A percentile compares a stretch with the other conserved stretches of the same genome.
phyloP scores from a whole-genome alignment of 2,113 vertebrate genomes.

The Crotalus tigris region DNA sequence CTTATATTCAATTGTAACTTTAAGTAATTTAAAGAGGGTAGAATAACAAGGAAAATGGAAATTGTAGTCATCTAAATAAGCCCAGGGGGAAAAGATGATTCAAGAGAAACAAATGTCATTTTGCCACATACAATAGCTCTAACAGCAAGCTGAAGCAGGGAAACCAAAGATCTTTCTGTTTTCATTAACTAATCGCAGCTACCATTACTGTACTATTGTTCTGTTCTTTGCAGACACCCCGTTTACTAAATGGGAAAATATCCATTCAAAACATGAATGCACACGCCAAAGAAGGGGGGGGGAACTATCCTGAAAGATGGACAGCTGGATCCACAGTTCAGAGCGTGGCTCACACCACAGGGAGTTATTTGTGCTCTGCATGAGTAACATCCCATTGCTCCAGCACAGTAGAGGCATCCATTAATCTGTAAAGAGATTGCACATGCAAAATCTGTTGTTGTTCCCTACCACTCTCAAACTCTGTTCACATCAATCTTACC shows the following conservation, averaged over 20 bases:
- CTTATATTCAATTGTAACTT: slow-evolving; percentile 57
- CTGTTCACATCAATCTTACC: background rate
- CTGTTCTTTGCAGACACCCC: slow-evolving; percentile 43
- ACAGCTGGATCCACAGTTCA: slow-evolving; percentile 37
- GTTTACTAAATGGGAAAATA: slow-evolving; percentile 58
- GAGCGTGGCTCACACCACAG: slow-evolving; percentile 50
- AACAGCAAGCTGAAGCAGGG: slow-evolving; percentile 52
- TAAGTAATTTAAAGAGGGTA: slow-evolving; percentile 58
- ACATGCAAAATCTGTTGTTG: background rate
- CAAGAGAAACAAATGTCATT: slow-evolving; percentile 51
- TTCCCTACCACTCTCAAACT: background rate
- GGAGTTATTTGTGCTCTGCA: slow-evolving; percentile 24
- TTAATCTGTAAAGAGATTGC: slow-evolving; percentile 14
- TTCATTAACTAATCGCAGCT: slow-evolving; percentile 63
- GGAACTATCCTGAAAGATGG: slow-evolving; percentile 38
- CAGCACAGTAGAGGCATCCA: slow-evolving; percentile 12
- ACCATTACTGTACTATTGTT: slow-evolving; percentile 62
- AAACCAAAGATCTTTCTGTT: slow-evolving; percentile 58
- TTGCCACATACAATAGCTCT: slow-evolving; percentile 55
- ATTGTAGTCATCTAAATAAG: slow-evolving; percentile 63
- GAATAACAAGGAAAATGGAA: slow-evolving; percentile 51
- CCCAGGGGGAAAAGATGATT: slow-evolving; percentile 58
- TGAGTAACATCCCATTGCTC: slow-evolving; percentile 22
- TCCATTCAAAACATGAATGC: slow-evolving; percentile 44
- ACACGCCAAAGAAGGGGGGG: background rate